Percentiles rank a stretch among this genome's conserved stretches.
Evolutionary conservation across 2,888 invertebrate genomes (phyloP).

Genomic region (Hymenopus coronatus): DNA sequence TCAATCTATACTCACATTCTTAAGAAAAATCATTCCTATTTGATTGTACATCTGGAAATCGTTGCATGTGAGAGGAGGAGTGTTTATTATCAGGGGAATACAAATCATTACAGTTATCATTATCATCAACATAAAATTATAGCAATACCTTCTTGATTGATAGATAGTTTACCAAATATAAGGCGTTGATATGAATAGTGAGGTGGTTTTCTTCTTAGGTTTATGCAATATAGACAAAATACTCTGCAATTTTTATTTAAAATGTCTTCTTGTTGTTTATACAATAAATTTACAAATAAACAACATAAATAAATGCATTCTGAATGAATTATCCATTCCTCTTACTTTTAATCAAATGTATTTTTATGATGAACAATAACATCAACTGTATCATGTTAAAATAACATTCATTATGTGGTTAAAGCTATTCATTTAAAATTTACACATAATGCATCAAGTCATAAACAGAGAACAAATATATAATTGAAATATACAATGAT

Average conservation of each 20-base stretch:
- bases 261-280: background rate
- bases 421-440: background rate
- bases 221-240: background rate
- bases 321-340: background rate
- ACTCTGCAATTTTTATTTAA: background rate
- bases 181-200: no score
- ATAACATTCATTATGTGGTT: background rate
- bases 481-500: background rate
- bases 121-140: no score
- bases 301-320: background rate
- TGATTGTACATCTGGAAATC: no score
- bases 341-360: background rate
- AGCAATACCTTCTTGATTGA: no score
- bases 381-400: background rate
- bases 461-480: background rate
- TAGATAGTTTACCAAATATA: no score
- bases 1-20: no score
- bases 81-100: no score
- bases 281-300: background rate
- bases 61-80: no score
- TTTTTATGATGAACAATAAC: background rate
- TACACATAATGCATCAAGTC: background rate
- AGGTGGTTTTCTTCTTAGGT: no score
- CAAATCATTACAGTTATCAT: no score
- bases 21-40: no score